These are phyloP conservation scores for Eufriesea mexicana DNA, from an alignment of 1,140 invertebrate species.

Conservation along the genomic window DNA sequence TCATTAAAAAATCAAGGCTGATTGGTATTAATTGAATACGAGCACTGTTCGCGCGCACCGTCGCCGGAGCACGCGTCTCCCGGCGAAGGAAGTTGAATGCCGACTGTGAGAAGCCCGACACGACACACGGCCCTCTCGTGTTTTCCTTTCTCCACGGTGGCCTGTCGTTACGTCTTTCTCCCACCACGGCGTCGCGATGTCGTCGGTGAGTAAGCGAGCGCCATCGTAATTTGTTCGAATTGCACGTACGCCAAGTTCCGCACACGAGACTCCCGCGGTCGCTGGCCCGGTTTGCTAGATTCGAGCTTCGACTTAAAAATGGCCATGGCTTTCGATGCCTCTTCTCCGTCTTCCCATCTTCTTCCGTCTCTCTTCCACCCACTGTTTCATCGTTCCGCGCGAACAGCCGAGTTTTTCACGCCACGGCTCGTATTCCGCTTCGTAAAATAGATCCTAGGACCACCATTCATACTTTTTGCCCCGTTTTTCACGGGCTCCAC, in stretches of 20 bases:
- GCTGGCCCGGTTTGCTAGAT: conserved; percentile 33
- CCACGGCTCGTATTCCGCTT: too few species aligned
- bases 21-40: conserved; percentile 19
- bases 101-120: conserved; percentile 28
- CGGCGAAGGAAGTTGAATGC: conserved; percentile 22
- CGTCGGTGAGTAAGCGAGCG: conserved; percentile 40
- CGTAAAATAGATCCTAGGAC: too few species aligned
- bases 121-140: background rate
- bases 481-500: background rate
- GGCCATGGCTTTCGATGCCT: background rate
- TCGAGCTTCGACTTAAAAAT: conserved; percentile 22
- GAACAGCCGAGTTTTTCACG: background rate
- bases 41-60: conserved; percentile 9
- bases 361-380: background rate
- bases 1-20: conserved; percentile 24
- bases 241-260: conserved; percentile 62
- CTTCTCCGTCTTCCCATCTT: background rate
- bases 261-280: conserved; percentile 23
- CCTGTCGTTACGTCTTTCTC: conserved; percentile 25
- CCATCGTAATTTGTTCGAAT: conserved; percentile 64
- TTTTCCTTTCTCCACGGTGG: conserved; percentile 27
- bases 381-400: too few species aligned
- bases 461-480: background rate
- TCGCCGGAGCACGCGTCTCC: background rate
- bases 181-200: conserved; percentile 24